Conservation (phyloP, 2,797 vertebrate genomes). For the Columba guinea region DNA sequence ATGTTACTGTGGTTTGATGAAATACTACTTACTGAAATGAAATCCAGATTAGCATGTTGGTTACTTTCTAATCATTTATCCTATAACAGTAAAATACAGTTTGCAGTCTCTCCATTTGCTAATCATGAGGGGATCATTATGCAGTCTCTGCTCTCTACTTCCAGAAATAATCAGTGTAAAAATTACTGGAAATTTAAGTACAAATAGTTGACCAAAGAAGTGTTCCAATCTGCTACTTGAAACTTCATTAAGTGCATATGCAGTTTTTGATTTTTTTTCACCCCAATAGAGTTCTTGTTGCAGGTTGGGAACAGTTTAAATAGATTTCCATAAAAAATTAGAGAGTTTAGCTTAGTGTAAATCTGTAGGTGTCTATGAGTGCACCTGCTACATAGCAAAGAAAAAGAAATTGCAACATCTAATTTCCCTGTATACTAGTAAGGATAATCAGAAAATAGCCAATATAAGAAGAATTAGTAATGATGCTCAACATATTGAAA, state of each 20-base stretch:
- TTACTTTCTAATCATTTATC: conserved; percentile 61
- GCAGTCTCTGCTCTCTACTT: conserved; percentile 29
- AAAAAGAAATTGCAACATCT: neutral
- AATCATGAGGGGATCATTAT: conserved; percentile 58
- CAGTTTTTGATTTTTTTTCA: neutral
- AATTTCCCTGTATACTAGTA: neutral
- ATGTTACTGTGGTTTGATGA: conserved; percentile 13
- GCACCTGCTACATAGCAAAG: neutral
- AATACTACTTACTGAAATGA: conserved; percentile 55
- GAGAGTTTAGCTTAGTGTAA: neutral
- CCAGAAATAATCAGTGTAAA: conserved; percentile 61
- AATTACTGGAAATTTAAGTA: conserved; percentile 59
- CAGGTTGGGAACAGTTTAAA: neutral
- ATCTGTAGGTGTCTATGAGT: neutral
- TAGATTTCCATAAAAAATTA: neutral
- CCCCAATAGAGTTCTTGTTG: neutral
- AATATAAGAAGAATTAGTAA: neutral
- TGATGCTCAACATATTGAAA: neutral
- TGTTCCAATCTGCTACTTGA: conserved; percentile 38
- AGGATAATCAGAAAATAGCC: neutral
- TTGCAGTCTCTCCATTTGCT: conserved; percentile 35
- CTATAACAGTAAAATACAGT: conserved; percentile 45
- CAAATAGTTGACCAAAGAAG: conserved; percentile 55
- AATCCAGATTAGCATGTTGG: conserved; percentile 32
- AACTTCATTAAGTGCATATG: conserved; percentile 58